phyloP scores from a whole-genome alignment of 2,113 vertebrate genomes.

The Poeciliopsis occidentalis region DNA sequence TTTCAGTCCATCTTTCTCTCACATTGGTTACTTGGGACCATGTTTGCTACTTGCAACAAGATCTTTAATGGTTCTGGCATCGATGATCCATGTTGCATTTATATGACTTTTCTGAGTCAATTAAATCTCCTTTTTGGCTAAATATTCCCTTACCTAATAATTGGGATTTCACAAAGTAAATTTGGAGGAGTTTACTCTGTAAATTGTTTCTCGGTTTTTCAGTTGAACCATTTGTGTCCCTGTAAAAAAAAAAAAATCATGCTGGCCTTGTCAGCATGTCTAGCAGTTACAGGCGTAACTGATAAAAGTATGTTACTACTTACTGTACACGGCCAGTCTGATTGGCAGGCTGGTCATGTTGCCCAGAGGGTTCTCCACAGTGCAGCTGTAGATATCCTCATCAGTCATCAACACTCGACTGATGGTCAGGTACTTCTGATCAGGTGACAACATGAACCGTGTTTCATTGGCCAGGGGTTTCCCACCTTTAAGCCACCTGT shows the following conservation, averaged over 20 bases:
- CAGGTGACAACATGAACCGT: constrained; percentile 86
- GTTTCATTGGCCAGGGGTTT: constrained; percentile 87
- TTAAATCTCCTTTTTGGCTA: too few relatives aligned
- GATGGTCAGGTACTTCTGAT: constrained; percentile 92
- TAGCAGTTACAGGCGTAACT: too few relatives aligned
- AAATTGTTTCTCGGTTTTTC: background rate
- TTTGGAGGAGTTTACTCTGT: too few relatives aligned
- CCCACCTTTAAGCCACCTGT: constrained; percentile 92
- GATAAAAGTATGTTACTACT: constrained; percentile 49
- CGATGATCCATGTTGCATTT: too few relatives aligned
- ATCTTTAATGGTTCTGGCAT: too few relatives aligned
- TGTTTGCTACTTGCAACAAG: too few relatives aligned
- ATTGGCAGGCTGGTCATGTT: constrained; percentile 84
- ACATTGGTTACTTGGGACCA: too few relatives aligned
- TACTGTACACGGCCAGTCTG: constrained; percentile 92
- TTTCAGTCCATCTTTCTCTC: too few relatives aligned
- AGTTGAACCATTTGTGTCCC: background rate
- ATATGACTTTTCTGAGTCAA: too few relatives aligned
- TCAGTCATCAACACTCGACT: constrained; percentile 88
- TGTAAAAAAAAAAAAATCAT: background rate
- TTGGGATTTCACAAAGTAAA: too few relatives aligned
- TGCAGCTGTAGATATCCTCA: constrained; percentile 89
- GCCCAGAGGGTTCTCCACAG: constrained; percentile 92
- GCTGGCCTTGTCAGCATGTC: background rate
- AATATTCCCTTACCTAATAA: too few relatives aligned